phyloP scores from a whole-genome alignment of 2,888 invertebrate genomes.

The Baccha elongata region DNA sequence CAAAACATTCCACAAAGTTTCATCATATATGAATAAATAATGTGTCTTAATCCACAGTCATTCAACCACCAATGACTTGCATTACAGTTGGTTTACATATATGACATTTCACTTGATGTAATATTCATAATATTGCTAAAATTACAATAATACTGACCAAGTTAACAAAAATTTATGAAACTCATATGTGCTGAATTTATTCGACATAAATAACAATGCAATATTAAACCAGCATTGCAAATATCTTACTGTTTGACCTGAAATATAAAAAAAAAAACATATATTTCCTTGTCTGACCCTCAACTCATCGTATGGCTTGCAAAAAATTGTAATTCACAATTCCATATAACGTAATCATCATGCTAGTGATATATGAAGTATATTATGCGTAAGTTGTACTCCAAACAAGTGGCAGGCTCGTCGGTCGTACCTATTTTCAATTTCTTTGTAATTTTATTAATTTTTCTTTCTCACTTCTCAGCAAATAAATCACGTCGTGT shows the following conservation, averaged over 20 bases:
- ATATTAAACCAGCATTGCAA: conserved; percentile 24
- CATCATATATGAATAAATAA: no score
- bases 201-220: conserved; percentile 6
- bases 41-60: no score
- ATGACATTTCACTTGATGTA: neutral
- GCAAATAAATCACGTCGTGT: conserved; percentile 46
- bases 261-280: no score
- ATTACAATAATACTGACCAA: conserved; percentile 31
- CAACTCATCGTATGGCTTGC: conserved; percentile 44
- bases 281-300: conserved; percentile 57
- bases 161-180: conserved; percentile 27
- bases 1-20: no score
- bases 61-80: no score
- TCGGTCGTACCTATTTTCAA: neutral
- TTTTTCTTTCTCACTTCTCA: neutral
- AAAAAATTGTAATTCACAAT: conserved; percentile 48
- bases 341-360: conserved; percentile 44
- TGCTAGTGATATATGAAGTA: conserved; percentile 14
- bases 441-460: conserved; percentile 4
- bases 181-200: conserved; percentile 7
- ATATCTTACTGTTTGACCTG: conserved; percentile 43
- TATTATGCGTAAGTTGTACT: conserved; percentile 25
- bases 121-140: conserved; percentile 37
- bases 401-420: neutral
- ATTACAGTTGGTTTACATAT: no score